Base-by-base conservation (phyloP, 2,113 vertebrate genomes). In the Prunella himalayana region DNA sequence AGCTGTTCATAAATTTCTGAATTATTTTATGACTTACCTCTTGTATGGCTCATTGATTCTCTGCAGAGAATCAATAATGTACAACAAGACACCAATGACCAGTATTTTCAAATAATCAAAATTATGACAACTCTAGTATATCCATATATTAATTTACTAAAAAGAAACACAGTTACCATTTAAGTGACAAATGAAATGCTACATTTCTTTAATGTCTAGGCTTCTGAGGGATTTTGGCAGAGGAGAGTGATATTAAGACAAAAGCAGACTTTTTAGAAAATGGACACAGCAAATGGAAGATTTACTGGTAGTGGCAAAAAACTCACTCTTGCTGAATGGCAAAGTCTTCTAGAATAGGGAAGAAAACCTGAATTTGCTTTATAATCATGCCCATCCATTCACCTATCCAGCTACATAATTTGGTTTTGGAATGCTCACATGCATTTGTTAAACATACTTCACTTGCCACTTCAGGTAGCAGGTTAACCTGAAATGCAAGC, bases 401-500 rank as follows among this genome's bases (percentile, higher is more conserved):
- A 69, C 71, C 88, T 76, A 77, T 91, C 35, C 61, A 93, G 37
- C 82, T 59, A 61, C 1, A 18, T 64, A 68, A 93, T 56, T 91
- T 92, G 25, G 13, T 86, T 94, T 81, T 81, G 16, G 31, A 95
- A 90, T 33, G 45, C 54, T 87, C 51, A 28, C 7, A 11, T 86
- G 77, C 45, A 81, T 59, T 91, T 1, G 6, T 89, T 66, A 96
- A 72, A 91, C 82, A 97, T 72, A 90, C 31, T 96, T 97, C 73
- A 92, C 66, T 91, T 90, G 82, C 51, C 78, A 85, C 92, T 94
- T 96, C 84, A 79, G 78, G 73, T 71, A 83, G 54, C 75, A 88
- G 25, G 60, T 86, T 73, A 87, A 85, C 49, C 75, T 81, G 70
- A 95, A 95, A 95, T 69, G 24, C 45, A 33, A 82, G 70, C 5